Conservation (phyloP, 2,797 vertebrate genomes). For the Sebastes minor region DNA sequence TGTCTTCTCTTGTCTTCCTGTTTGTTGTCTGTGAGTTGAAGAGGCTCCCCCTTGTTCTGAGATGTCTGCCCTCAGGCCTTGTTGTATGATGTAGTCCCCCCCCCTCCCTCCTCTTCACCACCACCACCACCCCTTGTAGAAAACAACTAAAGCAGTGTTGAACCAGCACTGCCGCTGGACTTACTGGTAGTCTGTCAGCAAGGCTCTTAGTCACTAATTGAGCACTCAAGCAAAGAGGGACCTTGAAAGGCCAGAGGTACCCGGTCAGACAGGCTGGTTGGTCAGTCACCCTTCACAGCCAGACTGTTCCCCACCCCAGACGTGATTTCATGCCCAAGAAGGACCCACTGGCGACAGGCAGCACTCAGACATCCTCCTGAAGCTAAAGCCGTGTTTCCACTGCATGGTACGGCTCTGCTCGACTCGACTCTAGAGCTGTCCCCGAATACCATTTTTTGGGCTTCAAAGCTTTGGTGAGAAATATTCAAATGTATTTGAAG, state of each 20-base stretch:
- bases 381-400: not conserved
- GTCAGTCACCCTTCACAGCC: conserved; percentile 28
- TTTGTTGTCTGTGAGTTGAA: conserved; percentile 49
- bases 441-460: too few species aligned
- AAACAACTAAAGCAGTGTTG: conserved; percentile 14
- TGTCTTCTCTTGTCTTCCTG: conserved; percentile 43
- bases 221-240: conserved; percentile 55
- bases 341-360: conserved; percentile 50
- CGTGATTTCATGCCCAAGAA: conserved; percentile 18
- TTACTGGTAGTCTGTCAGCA: conserved; percentile 25
- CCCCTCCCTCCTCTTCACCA: not conserved
- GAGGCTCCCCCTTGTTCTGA: conserved; percentile 33
- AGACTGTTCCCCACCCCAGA: conserved; percentile 31
- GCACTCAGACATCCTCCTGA: conserved; percentile 56
- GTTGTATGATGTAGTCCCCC: not conserved
- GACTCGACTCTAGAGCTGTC: too few species aligned
- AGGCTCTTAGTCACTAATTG: conserved; percentile 61
- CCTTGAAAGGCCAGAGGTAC: conserved; percentile 33
- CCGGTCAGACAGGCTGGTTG: conserved; percentile 28
- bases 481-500: too few species aligned
- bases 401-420: too few species aligned
- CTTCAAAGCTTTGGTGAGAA: too few species aligned
- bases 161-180: conserved; percentile 27
- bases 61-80: conserved; percentile 42
- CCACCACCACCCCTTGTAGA: not conserved